Conservation (phyloP, 2,888 invertebrate genomes). For the Harpalus rufipes region DNA sequence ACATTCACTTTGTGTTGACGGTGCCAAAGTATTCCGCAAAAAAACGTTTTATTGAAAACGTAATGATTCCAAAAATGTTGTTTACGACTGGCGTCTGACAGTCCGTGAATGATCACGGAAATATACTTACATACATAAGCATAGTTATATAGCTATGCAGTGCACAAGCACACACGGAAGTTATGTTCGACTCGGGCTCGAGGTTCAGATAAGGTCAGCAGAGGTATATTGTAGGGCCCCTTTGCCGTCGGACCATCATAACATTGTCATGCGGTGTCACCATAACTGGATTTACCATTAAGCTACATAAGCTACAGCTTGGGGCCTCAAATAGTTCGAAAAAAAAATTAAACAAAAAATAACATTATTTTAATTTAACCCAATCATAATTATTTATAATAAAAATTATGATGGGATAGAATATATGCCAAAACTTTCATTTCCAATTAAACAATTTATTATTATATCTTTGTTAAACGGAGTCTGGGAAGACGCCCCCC, state of each 20-base stretch:
- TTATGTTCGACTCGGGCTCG: conserved; percentile 3
- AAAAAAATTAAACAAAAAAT: no score
- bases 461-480: no score
- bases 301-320: no score
- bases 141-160: conserved; percentile 20
- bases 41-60: conserved; percentile 5
- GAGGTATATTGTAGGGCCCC: conserved; percentile 27
- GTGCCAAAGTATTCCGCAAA: conserved; percentile 26
- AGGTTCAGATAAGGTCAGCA: conserved; percentile 46
- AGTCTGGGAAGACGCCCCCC: no score
- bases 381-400: no score
- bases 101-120: conserved; percentile 33
- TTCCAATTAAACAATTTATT: no score
- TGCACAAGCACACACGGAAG: conserved; percentile 32
- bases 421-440: no score
- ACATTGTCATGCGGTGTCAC: conserved; percentile 23
- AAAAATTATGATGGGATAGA: no score
- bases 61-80: conserved; percentile 38
- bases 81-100: conserved; percentile 26
- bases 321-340: no score
- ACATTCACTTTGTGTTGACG: conserved; percentile 2
- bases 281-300: no score
- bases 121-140: conserved; percentile 35
- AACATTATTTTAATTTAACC: no score
- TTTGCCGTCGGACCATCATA: neutral